Evolutionary conservation across 92 coral and sea anemone genomes (phyloP), one percentile per base, ranked within the genome.

Genomic region (Palythoa grandis): DNA sequence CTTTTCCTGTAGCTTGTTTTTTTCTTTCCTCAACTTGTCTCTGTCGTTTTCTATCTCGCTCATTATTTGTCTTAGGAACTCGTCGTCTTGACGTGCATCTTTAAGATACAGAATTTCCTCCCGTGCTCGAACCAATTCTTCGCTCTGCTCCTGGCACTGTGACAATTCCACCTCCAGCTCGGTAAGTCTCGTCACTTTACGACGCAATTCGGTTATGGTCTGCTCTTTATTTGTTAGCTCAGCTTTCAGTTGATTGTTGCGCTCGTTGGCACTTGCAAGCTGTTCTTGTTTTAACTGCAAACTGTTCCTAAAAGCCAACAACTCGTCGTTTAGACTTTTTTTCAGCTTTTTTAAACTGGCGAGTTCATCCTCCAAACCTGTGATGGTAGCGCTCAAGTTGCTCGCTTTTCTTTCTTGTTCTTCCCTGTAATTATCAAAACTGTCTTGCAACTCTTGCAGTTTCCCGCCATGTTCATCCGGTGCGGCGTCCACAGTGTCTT

Each of bases 161-260:
- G 52, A 43, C 16, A 80, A 19, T 23, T 80, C 85, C 14, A 66
- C 5, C 66, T 80, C 85, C 39, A 80, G 61, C 60, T 80, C 74
- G 15, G 74, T 20, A 7, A 80, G 23, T 47, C 63, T 65, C 48
- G 71, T 76, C 43, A 88, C 82, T 11, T 90, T 92, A 25, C 87
- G 88, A 39, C 89, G 88, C 76, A 87, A 85, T 74, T 88, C 91
- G 37, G 78, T 87, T 35, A 92, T 88, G 14, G 83, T 23, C 25
- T 76, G 47, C 63, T 94, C 98, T 60, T 92, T 92, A 20, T 91
- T 93, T 48, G 90, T 72, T n/a, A 91, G 54, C 75, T 94, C 98
- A 38, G 82, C 65, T 76, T 91, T 89, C 78, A 92, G 89, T 67
- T 85, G 88, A 29, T 84, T 95, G 71, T 93, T 87, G 43, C 92